A percentile compares a stretch with the other conserved stretches of the same genome.
Evolutionary conservation across 1,140 invertebrate species (phyloP).

Genomic region (Drosophila santomea): DNA sequence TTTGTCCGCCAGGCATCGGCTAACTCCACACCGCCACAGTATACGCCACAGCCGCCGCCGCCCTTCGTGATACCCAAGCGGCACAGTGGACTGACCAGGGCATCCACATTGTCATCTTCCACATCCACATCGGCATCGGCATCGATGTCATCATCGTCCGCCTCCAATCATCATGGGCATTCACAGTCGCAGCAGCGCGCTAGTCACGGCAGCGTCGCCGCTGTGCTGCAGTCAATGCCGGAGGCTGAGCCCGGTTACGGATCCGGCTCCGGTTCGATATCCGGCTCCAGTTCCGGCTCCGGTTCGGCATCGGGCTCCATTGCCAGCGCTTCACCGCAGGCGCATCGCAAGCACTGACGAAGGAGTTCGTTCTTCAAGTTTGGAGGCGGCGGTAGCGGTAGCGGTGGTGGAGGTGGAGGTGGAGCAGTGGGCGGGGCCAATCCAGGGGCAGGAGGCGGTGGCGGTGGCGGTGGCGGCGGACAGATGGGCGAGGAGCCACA

Average conservation of each 20-base stretch:
- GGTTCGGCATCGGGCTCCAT: slow-evolving; percentile 39
- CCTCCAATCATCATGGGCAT: slow-evolving; percentile 26
- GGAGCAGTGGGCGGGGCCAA: slow-evolving; percentile 8
- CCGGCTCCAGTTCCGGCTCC: slow-evolving; percentile 39
- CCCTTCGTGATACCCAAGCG: slow-evolving; percentile 87
- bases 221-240: slow-evolving; percentile 66
- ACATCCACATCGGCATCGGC: background rate
- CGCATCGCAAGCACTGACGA: slow-evolving; percentile 83
- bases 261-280: slow-evolving; percentile 37
- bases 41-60: slow-evolving; percentile 85
- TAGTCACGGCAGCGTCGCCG: slow-evolving; percentile 72
- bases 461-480: slow-evolving; percentile 71
- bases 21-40: slow-evolving; percentile 84
- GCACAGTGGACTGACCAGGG: slow-evolving; percentile 64
- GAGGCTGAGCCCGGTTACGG: slow-evolving; percentile 42
- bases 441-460: slow-evolving; percentile 39
- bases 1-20: slow-evolving; percentile 78
- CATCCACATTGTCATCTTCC: slow-evolving; percentile 56
- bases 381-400: slow-evolving; percentile 30
- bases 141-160: background rate
- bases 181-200: slow-evolving; percentile 69
- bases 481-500: slow-evolving; percentile 70
- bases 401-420: background rate
- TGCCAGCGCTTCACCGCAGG: slow-evolving; percentile 68
- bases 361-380: slow-evolving; percentile 84